phyloP scores from a whole-genome alignment of 1,140 invertebrate genomes.

The Drosophila erecta region DNA sequence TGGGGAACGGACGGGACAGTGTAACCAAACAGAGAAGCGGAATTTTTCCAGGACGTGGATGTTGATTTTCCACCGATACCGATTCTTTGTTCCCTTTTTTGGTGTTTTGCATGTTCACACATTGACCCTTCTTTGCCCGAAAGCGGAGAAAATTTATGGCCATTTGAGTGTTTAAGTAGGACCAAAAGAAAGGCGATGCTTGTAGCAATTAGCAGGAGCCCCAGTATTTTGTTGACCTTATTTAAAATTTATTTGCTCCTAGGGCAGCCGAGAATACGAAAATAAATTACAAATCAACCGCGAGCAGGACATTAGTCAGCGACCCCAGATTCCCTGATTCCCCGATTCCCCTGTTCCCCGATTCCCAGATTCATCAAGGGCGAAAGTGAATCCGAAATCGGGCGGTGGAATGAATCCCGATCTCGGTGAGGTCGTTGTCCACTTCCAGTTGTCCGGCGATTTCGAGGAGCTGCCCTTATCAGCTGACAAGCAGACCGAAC shows the following conservation, averaged over 20 bases:
- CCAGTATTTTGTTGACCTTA: slow-evolving; percentile 57
- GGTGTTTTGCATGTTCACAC: slow-evolving; percentile 58
- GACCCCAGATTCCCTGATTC: slow-evolving; percentile 21
- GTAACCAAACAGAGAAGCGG: slow-evolving; percentile 1
- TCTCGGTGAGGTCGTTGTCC: slow-evolving; percentile 4
- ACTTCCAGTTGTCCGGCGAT: not conserved
- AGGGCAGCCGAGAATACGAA: slow-evolving; percentile 34
- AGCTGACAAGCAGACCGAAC: slow-evolving; percentile 17
- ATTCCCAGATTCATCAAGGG: slow-evolving; percentile 10
- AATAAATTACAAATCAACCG: slow-evolving; percentile 60
- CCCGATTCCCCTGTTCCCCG: not conserved
- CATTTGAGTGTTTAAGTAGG: slow-evolving; percentile 36
- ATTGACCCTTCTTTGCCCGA: slow-evolving; percentile 62
- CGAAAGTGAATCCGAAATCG: slow-evolving; percentile 45
- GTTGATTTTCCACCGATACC: slow-evolving; percentile 5
- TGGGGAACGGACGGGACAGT: not conserved
- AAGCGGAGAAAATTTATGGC: slow-evolving; percentile 53
- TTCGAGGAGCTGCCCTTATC: slow-evolving; percentile 27
- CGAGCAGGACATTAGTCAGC: slow-evolving; percentile 53
- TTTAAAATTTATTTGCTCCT: slow-evolving; percentile 65
- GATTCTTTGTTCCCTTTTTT: slow-evolving; percentile 9
- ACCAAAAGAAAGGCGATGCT: slow-evolving; percentile 24
- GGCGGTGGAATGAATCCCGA: not conserved
- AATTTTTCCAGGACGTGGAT: slow-evolving; percentile 9
- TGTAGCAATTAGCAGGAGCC: slow-evolving; percentile 68